These are phyloP conservation scores for Tympanoctomys barrerae DNA, from an alignment of 2,797 vertebrate genomes.

Conservation along the genomic window DNA sequence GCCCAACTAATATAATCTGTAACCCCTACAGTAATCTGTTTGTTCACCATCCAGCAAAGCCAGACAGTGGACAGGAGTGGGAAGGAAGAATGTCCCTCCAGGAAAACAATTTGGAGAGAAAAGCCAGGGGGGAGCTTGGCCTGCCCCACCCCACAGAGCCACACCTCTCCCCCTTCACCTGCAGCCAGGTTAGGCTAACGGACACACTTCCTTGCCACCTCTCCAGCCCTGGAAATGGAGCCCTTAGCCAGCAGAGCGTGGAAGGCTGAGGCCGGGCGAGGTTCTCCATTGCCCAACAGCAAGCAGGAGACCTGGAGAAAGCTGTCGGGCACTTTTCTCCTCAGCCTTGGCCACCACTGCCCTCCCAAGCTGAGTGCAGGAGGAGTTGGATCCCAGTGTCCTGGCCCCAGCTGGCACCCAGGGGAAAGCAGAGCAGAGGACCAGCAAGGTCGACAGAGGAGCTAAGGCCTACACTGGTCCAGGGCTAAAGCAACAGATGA, in stretches of 20 bases:
- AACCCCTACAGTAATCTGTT: not conserved
- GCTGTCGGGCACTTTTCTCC: not conserved
- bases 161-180: not conserved
- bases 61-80: not conserved
- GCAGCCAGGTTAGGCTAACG: not conserved
- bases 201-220: not conserved
- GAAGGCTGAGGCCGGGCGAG: not conserved
- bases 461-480: not conserved
- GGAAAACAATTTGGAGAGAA: constrained; percentile 47
- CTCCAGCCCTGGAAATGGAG: not conserved
- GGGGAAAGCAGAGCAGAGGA: not conserved
- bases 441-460: not conserved
- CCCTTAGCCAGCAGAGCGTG: not conserved
- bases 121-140: not conserved
- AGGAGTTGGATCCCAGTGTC: not conserved
- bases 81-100: not conserved
- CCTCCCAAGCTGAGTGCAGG: not conserved
- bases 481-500: not conserved
- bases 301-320: not conserved
- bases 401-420: not conserved
- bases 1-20: not conserved
- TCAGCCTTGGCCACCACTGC: not conserved
- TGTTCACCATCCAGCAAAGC: not conserved
- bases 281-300: not conserved
- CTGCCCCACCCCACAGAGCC: not conserved